Evolutionary conservation across 2,113 vertebrate genomes (phyloP), one percentile per base, ranked within the genome.

Genomic region (Gnathonemus echidnorhynchus): DNA sequence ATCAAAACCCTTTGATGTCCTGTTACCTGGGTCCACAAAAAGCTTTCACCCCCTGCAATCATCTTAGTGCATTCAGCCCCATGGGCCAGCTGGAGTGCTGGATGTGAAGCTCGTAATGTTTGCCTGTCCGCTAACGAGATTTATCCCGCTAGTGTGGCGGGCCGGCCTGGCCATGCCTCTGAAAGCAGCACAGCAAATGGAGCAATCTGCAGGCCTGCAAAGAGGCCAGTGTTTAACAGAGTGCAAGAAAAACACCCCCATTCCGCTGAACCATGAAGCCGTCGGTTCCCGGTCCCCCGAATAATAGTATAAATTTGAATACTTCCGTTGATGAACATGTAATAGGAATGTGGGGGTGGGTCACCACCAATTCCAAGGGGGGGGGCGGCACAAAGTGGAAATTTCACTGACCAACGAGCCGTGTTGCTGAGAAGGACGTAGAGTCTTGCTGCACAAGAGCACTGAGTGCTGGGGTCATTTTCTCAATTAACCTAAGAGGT

Each of bases 401-500:
- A 80, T 80, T 80, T 80, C 74, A 42, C 13, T 80, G 35, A 80
- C 31, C 17, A 19, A 39, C 0, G 15, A 13, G 74, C 74, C 6
- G 5, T 42, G 74, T 80, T 39, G 35, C 74, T 39, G 35, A 80
- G 35, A 42, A 77, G 70, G 13, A 27, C 2, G 6, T 17, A 42
- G 50, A 35, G 31, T 35, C 87, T 15, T 15, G 6, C n/a, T 42
- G 31, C 62, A 35, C 53, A 35, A 48, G 42, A 74, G 27, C 66
- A 8, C 6, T n/a, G 31, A 52, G 31, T 19, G 48, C 46, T 21
- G 45, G 46, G 88, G 88, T 49, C 56, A 66, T 66, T 88, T 45
- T 56, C n/a, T 48, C 56, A 88, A 46, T 46, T 53, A 66, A n/a
- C 39, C 42, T 21, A 50, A 74, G 24, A 42, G 93, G 91, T 92